Percentiles rank a stretch among this genome's conserved stretches.
Conservation (phyloP, 2,113 vertebrate species). For the Silurus asotus region DNA sequence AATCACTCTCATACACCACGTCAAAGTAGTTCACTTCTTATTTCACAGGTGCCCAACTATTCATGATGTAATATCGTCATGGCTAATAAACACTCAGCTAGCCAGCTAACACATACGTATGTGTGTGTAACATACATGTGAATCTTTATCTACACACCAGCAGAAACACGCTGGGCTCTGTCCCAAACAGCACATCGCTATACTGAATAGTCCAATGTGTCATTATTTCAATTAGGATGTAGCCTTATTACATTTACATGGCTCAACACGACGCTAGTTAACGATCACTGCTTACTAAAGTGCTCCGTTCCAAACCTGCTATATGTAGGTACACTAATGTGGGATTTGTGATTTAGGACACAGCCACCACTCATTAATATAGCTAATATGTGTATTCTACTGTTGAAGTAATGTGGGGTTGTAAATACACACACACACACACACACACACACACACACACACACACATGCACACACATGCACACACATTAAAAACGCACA, state of each 20-base stretch:
- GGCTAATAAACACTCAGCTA: background rate
- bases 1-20: background rate
- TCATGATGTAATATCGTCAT: background rate
- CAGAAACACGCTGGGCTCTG: background rate
- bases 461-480: background rate
- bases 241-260: background rate
- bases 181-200: background rate
- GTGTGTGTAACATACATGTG: background rate
- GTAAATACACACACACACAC: background rate
- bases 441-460: conserved; percentile 3
- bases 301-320: background rate
- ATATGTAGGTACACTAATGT: background rate
- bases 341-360: background rate
- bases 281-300: background rate
- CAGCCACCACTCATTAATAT: background rate
- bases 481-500: no score
- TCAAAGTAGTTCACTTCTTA: background rate
- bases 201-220: background rate
- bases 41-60: background rate
- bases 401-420: background rate
- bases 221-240: background rate
- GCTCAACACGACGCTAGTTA: background rate
- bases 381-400: background rate
- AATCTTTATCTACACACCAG: background rate
- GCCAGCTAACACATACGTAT: background rate